phyloP scores from a whole-genome alignment of 2,113 vertebrate species.

The Phasianus colchicus region DNA sequence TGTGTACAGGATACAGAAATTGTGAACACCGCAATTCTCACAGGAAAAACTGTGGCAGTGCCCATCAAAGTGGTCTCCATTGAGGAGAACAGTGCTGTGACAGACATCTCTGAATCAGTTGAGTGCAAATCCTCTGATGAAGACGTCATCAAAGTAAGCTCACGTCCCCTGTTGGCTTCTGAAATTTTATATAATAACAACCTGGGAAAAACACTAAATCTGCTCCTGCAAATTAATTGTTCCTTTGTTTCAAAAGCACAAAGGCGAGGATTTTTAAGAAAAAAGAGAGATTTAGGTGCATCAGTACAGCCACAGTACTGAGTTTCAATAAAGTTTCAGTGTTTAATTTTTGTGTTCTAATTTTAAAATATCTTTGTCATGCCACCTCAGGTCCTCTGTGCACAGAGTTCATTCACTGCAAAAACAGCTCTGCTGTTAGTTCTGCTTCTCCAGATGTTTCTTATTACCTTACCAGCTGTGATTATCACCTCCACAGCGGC shows the following conservation, averaged over 20 bases:
- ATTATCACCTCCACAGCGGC: conserved; percentile 2
- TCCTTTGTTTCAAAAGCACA: neutral
- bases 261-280: neutral
- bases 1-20: conserved; percentile 88
- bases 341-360: neutral
- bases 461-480: conserved; percentile 3
- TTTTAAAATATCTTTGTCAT: neutral
- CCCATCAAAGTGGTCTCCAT: conserved; percentile 92
- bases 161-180: fast-evolving
- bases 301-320: neutral
- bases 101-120: conserved; percentile 90
- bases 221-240: neutral
- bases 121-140: conserved; percentile 89
- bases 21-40: conserved; percentile 94
- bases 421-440: neutral
- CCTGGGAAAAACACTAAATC: neutral
- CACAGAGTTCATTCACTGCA: neutral
- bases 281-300: neutral
- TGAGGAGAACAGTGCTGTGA: conserved; percentile 82
- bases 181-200: fast-evolving
- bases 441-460: conserved; percentile 24
- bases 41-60: conserved; percentile 89
- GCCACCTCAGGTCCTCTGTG: neutral
- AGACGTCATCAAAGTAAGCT: conserved; percentile 91
- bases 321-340: neutral